These are phyloP conservation scores for Dicroscelio sp. DNA, from an alignment of 2,888 invertebrate species.

Conservation along the genomic window DNA sequence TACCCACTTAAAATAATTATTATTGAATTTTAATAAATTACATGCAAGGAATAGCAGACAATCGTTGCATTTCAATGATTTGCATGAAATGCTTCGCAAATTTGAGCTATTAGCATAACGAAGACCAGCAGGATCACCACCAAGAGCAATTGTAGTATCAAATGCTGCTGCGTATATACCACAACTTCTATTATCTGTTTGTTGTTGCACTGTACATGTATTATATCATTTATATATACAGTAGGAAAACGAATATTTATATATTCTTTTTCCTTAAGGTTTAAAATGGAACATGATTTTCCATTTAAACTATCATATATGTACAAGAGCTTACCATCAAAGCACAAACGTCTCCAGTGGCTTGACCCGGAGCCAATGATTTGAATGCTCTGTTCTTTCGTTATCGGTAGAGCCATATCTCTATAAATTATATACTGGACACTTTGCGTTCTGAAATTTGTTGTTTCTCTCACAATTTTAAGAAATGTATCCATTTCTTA, in stretches of 20 bases:
- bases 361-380: neutral
- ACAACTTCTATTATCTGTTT: neutral
- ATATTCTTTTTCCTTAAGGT: neutral
- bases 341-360: constrained; percentile 8
- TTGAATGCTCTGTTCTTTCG: constrained; percentile 4
- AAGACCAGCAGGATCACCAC: neutral
- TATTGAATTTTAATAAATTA: too few relatives aligned
- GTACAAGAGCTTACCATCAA: neutral
- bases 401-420: neutral
- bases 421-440: constrained; percentile 19
- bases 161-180: constrained; percentile 19
- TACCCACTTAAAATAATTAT: too few relatives aligned
- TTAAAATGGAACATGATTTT: too few relatives aligned
- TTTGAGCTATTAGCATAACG: too few relatives aligned
- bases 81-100: too few relatives aligned
- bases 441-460: neutral
- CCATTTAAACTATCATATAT: constrained; percentile 17
- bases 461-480: constrained; percentile 9
- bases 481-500: neutral
- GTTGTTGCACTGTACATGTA: neutral
- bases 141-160: neutral
- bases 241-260: constrained; percentile 4
- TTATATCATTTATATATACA: neutral
- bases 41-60: too few relatives aligned
- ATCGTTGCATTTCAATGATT: too few relatives aligned